phyloP scores from a whole-genome alignment of 2,797 vertebrate species.

The Hydrophis major region DNA sequence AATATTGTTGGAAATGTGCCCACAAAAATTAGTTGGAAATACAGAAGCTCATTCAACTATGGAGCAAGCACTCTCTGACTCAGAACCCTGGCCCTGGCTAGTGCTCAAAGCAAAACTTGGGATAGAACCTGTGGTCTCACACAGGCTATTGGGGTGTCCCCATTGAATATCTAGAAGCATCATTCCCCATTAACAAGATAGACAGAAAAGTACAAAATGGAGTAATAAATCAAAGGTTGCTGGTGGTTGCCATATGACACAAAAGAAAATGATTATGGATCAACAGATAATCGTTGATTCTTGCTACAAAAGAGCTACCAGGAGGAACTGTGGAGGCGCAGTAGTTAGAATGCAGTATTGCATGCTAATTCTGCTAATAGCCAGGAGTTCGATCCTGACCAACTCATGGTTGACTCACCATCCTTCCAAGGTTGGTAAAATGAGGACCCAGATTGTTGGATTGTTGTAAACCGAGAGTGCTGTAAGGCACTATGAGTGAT shows the following conservation, averaged over 20 bases:
- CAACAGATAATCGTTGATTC: neutral
- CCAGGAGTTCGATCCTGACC: neutral
- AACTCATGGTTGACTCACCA: neutral
- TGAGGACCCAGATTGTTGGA: neutral
- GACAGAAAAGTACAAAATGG: neutral
- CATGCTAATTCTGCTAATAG: neutral
- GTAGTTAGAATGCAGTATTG: neutral
- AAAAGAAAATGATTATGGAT: neutral
- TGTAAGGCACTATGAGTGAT: neutral
- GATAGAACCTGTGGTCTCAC: neutral
- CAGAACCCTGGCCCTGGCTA: neutral
- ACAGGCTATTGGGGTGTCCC: neutral
- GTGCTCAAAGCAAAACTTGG: neutral
- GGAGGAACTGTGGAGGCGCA: neutral
- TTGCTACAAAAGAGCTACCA: neutral
- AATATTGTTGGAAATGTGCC: neutral
- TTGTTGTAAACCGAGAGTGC: neutral
- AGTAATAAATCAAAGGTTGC: neutral
- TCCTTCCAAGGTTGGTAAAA: neutral
- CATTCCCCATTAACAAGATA: neutral
- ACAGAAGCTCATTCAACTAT: neutral
- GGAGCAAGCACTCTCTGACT: neutral
- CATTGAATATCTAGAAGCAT: neutral
- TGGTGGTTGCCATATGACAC: neutral
- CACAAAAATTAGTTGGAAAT: neutral